A percentile compares a stretch with the other conserved stretches of the same genome.
Evolutionary conservation across 2,113 vertebrate species (phyloP).

Genomic region (Vulpes vulpes): DNA sequence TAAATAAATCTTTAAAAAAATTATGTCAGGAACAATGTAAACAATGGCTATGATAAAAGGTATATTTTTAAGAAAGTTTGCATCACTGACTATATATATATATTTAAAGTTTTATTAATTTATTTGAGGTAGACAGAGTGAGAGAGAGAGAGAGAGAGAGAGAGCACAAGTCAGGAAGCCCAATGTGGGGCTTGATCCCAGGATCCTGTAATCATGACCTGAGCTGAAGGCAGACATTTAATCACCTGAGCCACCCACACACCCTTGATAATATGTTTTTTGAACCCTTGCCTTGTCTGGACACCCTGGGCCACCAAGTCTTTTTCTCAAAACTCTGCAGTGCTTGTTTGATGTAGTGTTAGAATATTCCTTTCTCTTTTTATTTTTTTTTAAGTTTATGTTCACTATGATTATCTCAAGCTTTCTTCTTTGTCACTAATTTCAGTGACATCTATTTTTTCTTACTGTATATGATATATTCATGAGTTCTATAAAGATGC

Average conservation of each 20-base stretch:
- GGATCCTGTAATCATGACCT: too few species aligned
- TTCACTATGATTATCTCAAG: neutral
- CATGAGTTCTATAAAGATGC: neutral
- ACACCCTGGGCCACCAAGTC: neutral
- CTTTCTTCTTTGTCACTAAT: neutral
- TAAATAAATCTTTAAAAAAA: neutral
- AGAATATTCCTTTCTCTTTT: neutral
- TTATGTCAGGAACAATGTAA: neutral
- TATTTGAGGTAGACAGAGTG: too few species aligned
- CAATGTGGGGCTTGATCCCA: too few species aligned
- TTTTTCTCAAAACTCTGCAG: neutral
- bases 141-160: too few species aligned
- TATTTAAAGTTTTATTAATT: too few species aligned
- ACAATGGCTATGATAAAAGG: neutral
- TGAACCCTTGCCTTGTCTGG: neutral
- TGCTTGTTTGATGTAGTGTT: neutral
- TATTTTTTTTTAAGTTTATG: neutral
- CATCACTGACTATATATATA: neutral
- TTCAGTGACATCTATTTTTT: neutral
- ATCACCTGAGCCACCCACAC: too few species aligned
- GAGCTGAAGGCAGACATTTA: too few species aligned
- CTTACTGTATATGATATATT: neutral
- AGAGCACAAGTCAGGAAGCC: too few species aligned
- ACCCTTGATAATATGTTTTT: neutral
- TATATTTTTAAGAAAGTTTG: neutral